A percentile compares a stretch with the other conserved stretches of the same genome.
Evolutionary conservation across 2,797 vertebrate genomes (phyloP).

Genomic region (Manis javanica): DNA sequence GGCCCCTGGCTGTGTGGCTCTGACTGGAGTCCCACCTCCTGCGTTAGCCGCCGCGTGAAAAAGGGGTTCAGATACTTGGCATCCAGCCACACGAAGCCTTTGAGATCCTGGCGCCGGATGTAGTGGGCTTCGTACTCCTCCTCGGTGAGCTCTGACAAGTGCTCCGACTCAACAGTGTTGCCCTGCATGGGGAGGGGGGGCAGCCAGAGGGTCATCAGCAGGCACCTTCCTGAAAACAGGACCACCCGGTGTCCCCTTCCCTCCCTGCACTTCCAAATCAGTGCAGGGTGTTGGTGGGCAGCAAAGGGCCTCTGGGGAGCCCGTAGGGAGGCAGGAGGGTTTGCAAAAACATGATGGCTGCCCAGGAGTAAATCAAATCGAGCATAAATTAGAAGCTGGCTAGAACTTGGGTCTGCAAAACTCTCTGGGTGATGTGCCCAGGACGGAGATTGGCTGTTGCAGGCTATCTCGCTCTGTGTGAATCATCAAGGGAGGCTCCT

Average conservation of each 20-base stretch:
- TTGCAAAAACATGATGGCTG: background rate
- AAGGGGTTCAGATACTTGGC: slow-evolving; percentile 99
- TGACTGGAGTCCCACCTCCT: slow-evolving; percentile 89
- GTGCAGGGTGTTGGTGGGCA: background rate
- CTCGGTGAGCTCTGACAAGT: slow-evolving; percentile 97
- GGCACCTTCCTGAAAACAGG: background rate
- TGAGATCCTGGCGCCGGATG: slow-evolving; percentile 95
- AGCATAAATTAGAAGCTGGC: background rate
- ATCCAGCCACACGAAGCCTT: slow-evolving; percentile 99
- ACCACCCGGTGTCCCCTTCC: background rate
- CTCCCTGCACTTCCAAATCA: background rate
- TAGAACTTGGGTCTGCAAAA: background rate
- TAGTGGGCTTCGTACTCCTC: slow-evolving; percentile 99
- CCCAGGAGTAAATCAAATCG: background rate
- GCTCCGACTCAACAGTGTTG: slow-evolving; percentile 96
- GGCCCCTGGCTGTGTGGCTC: rapidly evolving
- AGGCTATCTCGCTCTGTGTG: background rate
- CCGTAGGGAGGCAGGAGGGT: background rate
- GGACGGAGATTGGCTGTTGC: background rate
- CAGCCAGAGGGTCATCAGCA: rapidly evolving
- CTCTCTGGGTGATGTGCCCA: background rate
- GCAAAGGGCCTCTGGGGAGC: background rate
- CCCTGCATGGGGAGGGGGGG: slow-evolving; percentile 87
- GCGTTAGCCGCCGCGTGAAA: slow-evolving; percentile 97
- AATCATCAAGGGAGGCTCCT: background rate